Evolutionary conservation across 2,888 invertebrate species (phyloP).

Genomic region (Serrognathus titanus): DNA sequence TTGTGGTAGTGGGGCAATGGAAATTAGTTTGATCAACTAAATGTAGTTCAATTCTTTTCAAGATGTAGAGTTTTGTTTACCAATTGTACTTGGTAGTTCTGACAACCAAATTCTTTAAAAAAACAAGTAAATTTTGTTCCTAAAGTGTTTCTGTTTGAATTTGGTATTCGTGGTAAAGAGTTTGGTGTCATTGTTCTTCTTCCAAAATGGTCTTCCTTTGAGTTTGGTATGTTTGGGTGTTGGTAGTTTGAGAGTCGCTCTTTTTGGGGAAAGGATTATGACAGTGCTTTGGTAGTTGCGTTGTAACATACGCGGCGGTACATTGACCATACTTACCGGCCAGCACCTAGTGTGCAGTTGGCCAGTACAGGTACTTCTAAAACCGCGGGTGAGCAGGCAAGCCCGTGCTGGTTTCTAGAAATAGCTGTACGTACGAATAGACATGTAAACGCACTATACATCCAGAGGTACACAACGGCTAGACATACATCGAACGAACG

Average conservation of each 20-base stretch:
- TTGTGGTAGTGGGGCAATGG: too few relatives aligned
- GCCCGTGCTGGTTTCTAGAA: conserved; percentile 26
- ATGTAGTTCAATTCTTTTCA: too few relatives aligned
- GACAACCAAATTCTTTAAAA: too few relatives aligned
- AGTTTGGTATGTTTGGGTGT: too few relatives aligned
- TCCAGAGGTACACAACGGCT: conserved; percentile 40
- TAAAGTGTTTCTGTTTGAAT: too few relatives aligned
- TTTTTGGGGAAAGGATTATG: conserved; percentile 31
- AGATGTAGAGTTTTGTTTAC: too few relatives aligned
- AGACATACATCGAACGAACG: conserved; percentile 51
- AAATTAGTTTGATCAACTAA: too few relatives aligned
- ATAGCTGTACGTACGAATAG: conserved; percentile 23
- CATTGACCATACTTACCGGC: conserved; percentile 29
- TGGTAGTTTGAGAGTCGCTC: neutral
- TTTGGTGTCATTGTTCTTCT: too few relatives aligned
- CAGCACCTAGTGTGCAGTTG: conserved; percentile 36
- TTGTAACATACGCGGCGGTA: conserved; percentile 38
- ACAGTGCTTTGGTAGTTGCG: conserved; percentile 48
- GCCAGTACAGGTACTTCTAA: conserved; percentile 35
- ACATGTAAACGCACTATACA: conserved; percentile 27
- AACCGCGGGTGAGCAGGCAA: conserved; percentile 21
- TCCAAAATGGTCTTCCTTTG: too few relatives aligned
- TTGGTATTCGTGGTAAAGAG: too few relatives aligned
- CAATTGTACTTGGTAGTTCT: too few relatives aligned
- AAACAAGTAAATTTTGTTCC: too few relatives aligned